Conservation (phyloP, 1,140 invertebrate genomes). For the Temnothorax longispinosus region DNA sequence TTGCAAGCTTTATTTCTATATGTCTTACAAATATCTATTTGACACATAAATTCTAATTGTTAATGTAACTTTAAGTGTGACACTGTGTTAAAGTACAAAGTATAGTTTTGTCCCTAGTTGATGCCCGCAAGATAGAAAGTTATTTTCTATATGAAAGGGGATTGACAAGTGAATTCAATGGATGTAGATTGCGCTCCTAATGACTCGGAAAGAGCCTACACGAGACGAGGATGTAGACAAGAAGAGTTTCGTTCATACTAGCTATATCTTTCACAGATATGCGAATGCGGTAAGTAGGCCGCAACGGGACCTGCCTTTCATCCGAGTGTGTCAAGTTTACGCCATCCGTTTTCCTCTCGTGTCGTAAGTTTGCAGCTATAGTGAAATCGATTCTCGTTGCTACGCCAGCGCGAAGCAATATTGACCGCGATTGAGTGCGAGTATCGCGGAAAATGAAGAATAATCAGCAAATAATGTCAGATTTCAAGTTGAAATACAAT, state of each 20-base stretch:
- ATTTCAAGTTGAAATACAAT: neutral
- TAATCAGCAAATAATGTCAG: neutral
- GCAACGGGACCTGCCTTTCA: slow-evolving; percentile 85
- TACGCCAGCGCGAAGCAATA: neutral
- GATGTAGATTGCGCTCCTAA: neutral
- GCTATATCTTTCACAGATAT: slow-evolving; percentile 68
- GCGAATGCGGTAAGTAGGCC: slow-evolving; percentile 83
- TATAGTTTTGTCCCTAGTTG: neutral
- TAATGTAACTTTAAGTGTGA: neutral
- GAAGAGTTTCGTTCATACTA: slow-evolving; percentile 29
- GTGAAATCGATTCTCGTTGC: slow-evolving; percentile 69
- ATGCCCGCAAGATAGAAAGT: neutral
- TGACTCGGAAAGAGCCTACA: neutral
- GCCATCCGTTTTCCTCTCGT: slow-evolving; percentile 59
- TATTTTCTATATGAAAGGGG: neutral
- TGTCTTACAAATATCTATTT: neutral
- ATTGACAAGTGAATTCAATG: neutral
- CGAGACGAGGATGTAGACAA: neutral
- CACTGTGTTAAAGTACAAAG: neutral
- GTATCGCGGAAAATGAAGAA: neutral
- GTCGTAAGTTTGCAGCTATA: slow-evolving; percentile 52
- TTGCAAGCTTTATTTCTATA: neutral
- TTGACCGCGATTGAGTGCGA: neutral
- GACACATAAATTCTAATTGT: neutral
- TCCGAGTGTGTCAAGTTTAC: slow-evolving; percentile 79